Evolutionary conservation across 2,797 vertebrate species (phyloP), one percentile per base, ranked within the genome.

Genomic region (Parotocinclus haroldoi): DNA sequence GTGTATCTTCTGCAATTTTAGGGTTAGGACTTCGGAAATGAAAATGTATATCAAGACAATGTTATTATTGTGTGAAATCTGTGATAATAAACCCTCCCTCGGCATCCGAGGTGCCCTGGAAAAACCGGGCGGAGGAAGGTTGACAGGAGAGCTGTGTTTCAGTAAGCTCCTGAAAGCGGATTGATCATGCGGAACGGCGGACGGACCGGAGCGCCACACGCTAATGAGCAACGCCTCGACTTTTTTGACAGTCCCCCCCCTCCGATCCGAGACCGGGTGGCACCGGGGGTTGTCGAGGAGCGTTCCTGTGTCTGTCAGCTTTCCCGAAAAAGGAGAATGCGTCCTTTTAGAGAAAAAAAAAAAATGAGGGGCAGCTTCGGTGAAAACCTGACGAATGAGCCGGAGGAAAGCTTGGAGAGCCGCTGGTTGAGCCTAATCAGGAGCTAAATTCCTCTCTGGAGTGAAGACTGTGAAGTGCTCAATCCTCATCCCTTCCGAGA

Each of bases 301-400:
- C 17, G 36, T 51, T 17, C 42, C n/a, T 63, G 61, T 63, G 36
- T 53, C 37, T 63, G 19, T 9, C 14, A 0, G 16, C 10, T 42
- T 53, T 57, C 16, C 50, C 52, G 19, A 52, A 38, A 9, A 27
- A 70, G 37, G 58, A 55, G 40, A 50, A 73, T 58, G 73, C 58
- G 68, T 73, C 65, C 69, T 74, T 77, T 65, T 66, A 38, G 51
- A 59, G 52, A 60, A 60, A 52, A 58, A 66, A 59, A 65, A 42
- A 66, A 65, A 19, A 48, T 39, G 17, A 59, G 52, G 13, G 19
- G 50, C 8, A 5, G n/a, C 53, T 36, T 38, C 37, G 68, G 58
- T 54, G 14, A 68, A 56, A 17, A 54, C 54, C 68, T 14, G 44
- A 40, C 10, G 64, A 51, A 59, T 58, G 18, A 48, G 19, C 48